These are phyloP conservation scores for Brenthis ino DNA, from an alignment of 2,888 invertebrate genomes.

Conservation along the genomic window DNA sequence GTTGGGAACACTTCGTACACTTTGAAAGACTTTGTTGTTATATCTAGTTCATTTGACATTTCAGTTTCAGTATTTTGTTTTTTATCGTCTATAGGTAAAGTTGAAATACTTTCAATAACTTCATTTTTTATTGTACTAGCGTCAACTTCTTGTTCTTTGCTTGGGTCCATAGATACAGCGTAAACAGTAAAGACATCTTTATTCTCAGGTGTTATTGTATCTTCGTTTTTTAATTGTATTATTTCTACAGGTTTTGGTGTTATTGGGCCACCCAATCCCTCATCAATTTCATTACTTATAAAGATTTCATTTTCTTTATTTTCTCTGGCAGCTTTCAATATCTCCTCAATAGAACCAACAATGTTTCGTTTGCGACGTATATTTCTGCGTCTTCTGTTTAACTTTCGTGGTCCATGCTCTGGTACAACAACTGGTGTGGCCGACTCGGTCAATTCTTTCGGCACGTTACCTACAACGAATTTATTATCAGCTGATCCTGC, in stretches of 20 bases:
- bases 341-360: conserved; percentile 67
- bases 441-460: conserved; percentile 80
- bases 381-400: conserved; percentile 57
- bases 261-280: conserved; percentile 55
- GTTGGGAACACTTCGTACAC: conserved; percentile 69
- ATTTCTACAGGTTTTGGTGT: conserved; percentile 48
- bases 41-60: conserved; percentile 56
- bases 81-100: conserved; percentile 59
- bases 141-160: conserved; percentile 46
- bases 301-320: conserved; percentile 65
- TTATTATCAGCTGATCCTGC: conserved; percentile 67
- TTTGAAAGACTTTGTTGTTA: conserved; percentile 65
- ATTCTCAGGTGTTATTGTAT: conserved; percentile 44
- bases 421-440: conserved; percentile 84
- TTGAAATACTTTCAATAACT: conserved; percentile 70
- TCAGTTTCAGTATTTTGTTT: conserved; percentile 54
- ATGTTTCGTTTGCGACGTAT: conserved; percentile 57
- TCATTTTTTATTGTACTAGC: conserved; percentile 50
- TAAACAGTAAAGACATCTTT: conserved; percentile 59
- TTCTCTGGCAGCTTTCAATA: conserved; percentile 62
- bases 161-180: conserved; percentile 53
- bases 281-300: conserved; percentile 77
- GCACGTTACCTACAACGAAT: conserved; percentile 86
- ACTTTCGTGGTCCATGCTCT: conserved; percentile 84
- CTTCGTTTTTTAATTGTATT: conserved; percentile 41